Percentiles rank a stretch among this genome's conserved stretches.
These are phyloP conservation scores for Lipotes vexillifer DNA, from an alignment of 2,113 vertebrate species.

Conservation along the genomic window DNA sequence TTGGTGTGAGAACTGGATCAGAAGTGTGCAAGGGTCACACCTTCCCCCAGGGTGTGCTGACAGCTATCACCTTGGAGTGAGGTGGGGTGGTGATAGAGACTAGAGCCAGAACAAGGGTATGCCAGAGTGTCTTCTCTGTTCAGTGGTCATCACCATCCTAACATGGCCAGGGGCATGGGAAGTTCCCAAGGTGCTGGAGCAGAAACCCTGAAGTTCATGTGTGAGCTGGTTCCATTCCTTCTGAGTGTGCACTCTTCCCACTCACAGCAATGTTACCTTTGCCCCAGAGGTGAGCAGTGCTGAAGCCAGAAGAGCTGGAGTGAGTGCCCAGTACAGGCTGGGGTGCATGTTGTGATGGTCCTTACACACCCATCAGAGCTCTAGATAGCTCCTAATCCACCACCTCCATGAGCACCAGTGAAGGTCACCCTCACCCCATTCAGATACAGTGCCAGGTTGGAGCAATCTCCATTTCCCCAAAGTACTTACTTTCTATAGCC, in stretches of 20 bases:
- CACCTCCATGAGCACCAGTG: not conserved
- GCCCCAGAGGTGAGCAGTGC: not conserved
- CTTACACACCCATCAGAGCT: not conserved
- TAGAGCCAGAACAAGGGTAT: not conserved
- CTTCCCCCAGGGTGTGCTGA: too few species aligned
- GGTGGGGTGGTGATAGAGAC: not conserved
- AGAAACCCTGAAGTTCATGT: not conserved
- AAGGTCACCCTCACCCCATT: not conserved
- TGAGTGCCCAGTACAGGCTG: not conserved
- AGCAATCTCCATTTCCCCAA: not conserved
- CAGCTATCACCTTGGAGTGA: not conserved
- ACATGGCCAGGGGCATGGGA: not conserved
- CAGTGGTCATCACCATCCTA: not conserved
- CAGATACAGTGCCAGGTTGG: not conserved
- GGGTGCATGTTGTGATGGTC: not conserved
- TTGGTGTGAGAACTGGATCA: too few species aligned
- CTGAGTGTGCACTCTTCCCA: not conserved
- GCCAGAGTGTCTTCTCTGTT: not conserved
- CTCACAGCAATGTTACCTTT: not conserved
- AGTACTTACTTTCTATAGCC: not conserved
- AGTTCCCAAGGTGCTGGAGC: not conserved
- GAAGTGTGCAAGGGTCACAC: too few species aligned
- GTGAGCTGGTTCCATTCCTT: not conserved
- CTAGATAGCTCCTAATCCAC: not conserved
- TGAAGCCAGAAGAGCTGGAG: not conserved